These are phyloP conservation scores for Sciurus niger DNA, from an alignment of 2,113 vertebrate genomes.

Conservation along the genomic window DNA sequence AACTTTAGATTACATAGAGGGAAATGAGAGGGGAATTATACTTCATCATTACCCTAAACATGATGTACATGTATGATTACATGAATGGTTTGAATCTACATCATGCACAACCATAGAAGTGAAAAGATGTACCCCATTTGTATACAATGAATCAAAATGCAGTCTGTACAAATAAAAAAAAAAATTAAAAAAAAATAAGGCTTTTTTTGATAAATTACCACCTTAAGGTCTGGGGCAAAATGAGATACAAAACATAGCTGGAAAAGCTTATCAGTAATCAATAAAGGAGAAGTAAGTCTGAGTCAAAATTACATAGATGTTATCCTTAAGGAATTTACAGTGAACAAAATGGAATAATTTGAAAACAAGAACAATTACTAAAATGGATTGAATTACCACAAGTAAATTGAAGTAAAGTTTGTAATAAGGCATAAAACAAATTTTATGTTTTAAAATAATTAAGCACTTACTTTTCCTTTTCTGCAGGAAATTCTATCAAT, in stretches of 20 bases:
- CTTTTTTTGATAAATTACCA: not conserved
- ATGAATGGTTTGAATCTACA: no score
- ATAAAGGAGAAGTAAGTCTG: not conserved
- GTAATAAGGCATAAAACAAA: constrained; percentile 18
- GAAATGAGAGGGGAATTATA: no score
- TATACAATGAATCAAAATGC: no score
- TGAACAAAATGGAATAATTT: not conserved
- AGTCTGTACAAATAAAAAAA: no score
- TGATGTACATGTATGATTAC: no score
- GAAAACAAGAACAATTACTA: not conserved
- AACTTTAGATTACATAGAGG: no score
- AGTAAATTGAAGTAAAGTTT: not conserved
- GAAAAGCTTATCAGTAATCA: not conserved
- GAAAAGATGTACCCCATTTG: no score
- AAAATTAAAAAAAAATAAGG: no score
- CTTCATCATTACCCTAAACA: no score
- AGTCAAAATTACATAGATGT: constrained; percentile 13
- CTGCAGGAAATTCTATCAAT: not conserved
- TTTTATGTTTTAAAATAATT: not conserved
- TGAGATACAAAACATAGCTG: not conserved
- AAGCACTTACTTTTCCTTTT: not conserved
- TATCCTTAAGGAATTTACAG: not conserved
- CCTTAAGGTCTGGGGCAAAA: not conserved
- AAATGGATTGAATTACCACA: not conserved
- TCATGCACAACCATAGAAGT: no score